phyloP scores from a whole-genome alignment of 2,797 vertebrate species.

The Tragopan temminckii region DNA sequence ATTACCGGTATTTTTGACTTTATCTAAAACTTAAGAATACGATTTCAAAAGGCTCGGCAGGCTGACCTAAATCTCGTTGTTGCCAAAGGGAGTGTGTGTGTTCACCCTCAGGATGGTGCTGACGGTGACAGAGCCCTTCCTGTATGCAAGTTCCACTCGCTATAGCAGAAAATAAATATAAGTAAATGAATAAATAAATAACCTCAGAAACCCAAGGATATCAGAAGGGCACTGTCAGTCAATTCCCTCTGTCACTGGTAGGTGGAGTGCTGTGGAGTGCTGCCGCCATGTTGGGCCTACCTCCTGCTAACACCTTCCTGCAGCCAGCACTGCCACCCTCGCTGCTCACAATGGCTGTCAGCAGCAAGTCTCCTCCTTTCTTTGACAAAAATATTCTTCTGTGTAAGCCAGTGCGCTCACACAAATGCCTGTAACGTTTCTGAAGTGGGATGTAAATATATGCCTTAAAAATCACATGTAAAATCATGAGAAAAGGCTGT shows the following conservation, averaged over 20 bases:
- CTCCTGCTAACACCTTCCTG: neutral
- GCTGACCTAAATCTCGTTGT: accelerated
- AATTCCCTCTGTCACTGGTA: neutral
- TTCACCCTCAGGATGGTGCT: accelerated
- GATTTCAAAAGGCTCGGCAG: neutral
- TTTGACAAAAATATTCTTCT: neutral
- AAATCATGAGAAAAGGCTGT: neutral
- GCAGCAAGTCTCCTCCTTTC: neutral
- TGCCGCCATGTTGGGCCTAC: neutral
- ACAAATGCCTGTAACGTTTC: neutral
- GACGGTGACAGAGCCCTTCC: neutral
- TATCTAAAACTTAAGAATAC: neutral
- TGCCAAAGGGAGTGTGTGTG: accelerated
- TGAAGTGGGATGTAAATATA: neutral
- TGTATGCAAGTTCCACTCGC: neutral
- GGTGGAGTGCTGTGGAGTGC: accelerated
- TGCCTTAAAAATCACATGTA: neutral
- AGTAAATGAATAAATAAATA: neutral
- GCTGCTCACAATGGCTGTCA: neutral
- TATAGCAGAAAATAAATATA: neutral
- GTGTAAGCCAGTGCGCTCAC: neutral
- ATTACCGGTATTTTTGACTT: neutral
- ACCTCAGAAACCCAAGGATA: neutral
- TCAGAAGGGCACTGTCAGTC: neutral
- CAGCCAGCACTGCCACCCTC: neutral